phyloP scores from a whole-genome alignment of 2,113 vertebrate species.

The Ia io region DNA sequence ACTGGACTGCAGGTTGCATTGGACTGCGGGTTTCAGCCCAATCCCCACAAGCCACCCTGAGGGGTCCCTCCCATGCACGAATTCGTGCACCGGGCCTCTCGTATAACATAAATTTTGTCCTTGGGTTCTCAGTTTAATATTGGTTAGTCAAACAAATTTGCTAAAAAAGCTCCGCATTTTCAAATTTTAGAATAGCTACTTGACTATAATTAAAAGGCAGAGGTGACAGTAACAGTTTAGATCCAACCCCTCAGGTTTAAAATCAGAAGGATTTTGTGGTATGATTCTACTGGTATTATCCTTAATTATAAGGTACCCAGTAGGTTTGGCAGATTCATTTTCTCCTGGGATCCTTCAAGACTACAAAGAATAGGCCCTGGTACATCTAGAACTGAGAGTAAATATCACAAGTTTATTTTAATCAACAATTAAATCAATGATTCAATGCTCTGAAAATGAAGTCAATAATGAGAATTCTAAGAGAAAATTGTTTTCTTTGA shows the following conservation, averaged over 20 bases:
- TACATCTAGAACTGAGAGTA: not conserved
- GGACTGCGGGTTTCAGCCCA: too few relatives aligned
- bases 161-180: not conserved
- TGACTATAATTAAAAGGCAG: not conserved
- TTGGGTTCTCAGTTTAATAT: not conserved
- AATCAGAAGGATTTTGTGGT: not conserved
- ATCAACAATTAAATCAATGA: not conserved
- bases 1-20: too few relatives aligned
- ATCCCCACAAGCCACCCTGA: too few relatives aligned
- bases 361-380: not conserved
- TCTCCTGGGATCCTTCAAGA: not conserved
- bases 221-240: not conserved
- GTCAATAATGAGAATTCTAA: not conserved
- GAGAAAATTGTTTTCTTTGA: not conserved
- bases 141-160: conserved; percentile 7
- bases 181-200: not conserved
- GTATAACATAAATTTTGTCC: not conserved
- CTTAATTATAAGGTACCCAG: not conserved
- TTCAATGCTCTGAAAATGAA: not conserved
- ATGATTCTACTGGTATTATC: not conserved
- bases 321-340: not conserved
- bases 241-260: not conserved
- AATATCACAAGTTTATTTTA: not conserved
- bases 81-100: too few relatives aligned
- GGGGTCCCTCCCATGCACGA: too few relatives aligned